Conservation (phyloP, 2,888 invertebrate genomes). For the Spilarctia lutea region DNA sequence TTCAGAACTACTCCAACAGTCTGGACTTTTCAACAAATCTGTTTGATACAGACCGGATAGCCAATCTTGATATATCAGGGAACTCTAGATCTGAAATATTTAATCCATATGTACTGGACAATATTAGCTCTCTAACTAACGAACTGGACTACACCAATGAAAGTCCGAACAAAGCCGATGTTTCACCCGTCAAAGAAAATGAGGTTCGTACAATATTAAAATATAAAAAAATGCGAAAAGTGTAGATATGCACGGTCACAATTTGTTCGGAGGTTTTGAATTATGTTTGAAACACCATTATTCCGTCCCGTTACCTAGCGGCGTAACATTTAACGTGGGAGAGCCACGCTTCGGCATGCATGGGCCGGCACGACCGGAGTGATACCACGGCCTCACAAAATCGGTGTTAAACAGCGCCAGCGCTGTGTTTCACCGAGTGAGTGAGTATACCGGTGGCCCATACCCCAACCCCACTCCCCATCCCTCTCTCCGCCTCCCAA, state of each 20-base stretch:
- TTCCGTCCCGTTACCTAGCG: no score
- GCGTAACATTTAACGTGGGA: no score
- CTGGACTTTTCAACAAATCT: constrained; percentile 71
- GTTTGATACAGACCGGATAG: constrained; percentile 71
- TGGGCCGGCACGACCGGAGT: no score
- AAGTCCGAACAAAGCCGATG: constrained; percentile 24
- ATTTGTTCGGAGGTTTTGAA: background rate
- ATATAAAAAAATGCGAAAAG: background rate
- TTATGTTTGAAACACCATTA: background rate
- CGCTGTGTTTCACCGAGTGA: no score
- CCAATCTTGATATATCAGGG: constrained; percentile 67
- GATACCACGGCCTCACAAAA: no score
- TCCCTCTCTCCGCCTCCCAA: no score
- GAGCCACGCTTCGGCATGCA: no score
- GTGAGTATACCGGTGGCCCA: no score
- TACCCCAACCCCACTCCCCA: no score
- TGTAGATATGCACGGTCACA: background rate
- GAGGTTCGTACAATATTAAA: constrained; percentile 30
- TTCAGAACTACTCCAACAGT: constrained; percentile 69
- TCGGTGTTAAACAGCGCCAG: no score
- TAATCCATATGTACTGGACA: constrained; percentile 51
- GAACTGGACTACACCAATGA: constrained; percentile 49
- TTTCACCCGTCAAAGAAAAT: constrained; percentile 8
- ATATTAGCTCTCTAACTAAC: constrained; percentile 53
- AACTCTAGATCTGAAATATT: constrained; percentile 68